Evolutionary conservation across 53 echinoderm and acorn worm genomes (phyloP).

Genomic region (Stichopus horrens): DNA sequence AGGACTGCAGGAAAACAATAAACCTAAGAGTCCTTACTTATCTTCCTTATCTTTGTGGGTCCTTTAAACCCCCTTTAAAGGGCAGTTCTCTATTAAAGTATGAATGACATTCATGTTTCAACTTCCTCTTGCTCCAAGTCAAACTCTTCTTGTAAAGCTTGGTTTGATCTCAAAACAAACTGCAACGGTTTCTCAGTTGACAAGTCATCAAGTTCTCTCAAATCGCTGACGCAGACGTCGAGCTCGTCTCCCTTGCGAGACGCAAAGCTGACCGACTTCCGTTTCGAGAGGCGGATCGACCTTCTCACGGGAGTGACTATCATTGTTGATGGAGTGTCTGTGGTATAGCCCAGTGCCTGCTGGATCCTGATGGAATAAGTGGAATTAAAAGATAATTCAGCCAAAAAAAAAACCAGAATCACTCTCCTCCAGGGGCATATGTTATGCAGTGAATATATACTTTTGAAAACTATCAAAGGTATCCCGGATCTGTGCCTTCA

Average conservation of each 20-base stretch:
- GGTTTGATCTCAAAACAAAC: slow-evolving; percentile 77
- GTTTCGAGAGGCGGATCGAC: slow-evolving; percentile 74
- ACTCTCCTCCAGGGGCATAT: too few relatives aligned
- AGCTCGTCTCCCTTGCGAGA: neutral
- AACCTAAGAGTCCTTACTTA: too few relatives aligned
- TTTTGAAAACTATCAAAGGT: too few relatives aligned
- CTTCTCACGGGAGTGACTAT: slow-evolving; percentile 89
- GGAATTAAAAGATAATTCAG: too few relatives aligned
- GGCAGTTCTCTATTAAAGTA: too few relatives aligned
- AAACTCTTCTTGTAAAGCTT: slow-evolving; percentile 77
- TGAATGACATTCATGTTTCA: too few relatives aligned
- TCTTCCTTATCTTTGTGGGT: too few relatives aligned
- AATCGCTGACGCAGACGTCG: slow-evolving; percentile 64
- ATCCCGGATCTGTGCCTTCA: too few relatives aligned
- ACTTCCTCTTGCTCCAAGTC: slow-evolving; percentile 1
- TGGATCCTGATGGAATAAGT: slow-evolving; percentile 54
- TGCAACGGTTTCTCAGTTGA: slow-evolving; percentile 48
- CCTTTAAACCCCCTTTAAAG: too few relatives aligned
- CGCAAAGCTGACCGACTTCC: slow-evolving; percentile 52
- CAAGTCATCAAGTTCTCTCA: slow-evolving; percentile 61
- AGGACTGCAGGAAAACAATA: too few relatives aligned
- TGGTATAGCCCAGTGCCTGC: slow-evolving; percentile 41
- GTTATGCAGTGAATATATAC: too few relatives aligned
- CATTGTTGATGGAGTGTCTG: slow-evolving; percentile 57
- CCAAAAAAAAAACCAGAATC: too few relatives aligned